Percentiles rank a stretch among this genome's conserved stretches.
These are phyloP conservation scores for Xanthia togata DNA, from an alignment of 2,888 invertebrate genomes.

Conservation along the genomic window DNA sequence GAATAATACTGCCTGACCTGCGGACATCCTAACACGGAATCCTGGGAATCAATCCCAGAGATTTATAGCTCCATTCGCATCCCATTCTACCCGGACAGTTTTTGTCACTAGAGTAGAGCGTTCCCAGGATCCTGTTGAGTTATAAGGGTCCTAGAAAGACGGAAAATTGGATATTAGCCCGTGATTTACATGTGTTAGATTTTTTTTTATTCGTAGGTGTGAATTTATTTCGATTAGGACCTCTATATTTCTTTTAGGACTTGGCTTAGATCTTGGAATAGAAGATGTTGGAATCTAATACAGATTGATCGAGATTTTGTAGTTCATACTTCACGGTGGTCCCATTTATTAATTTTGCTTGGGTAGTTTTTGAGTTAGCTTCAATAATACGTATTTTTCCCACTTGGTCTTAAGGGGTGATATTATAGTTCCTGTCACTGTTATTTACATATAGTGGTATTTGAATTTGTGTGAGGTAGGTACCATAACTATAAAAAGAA, in stretches of 20 bases:
- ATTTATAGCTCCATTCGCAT: conserved; percentile 75
- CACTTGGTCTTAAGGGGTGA: no score
- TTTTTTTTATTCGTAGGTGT: conserved; percentile 63
- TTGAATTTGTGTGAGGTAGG: no score
- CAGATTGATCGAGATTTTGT: not conserved
- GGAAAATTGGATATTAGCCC: conserved; percentile 74
- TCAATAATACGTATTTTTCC: no score
- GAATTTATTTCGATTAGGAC: conserved; percentile 54
- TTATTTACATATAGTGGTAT: no score
- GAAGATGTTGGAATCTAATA: not conserved
- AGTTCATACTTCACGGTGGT: no score
- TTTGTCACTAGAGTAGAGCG: conserved; percentile 71
- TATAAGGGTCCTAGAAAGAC: conserved; percentile 71
- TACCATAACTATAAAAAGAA: no score
- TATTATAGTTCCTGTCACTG: no score
- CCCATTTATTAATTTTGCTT: no score
- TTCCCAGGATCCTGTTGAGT: conserved; percentile 70
- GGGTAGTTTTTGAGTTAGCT: no score
- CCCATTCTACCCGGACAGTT: conserved; percentile 71
- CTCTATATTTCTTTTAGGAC: conserved; percentile 42
- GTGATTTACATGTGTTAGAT: conserved; percentile 72
- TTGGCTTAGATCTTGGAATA: conserved; percentile 11
- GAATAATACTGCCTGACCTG: conserved; percentile 70
- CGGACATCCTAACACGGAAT: conserved; percentile 65
- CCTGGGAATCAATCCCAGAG: conserved; percentile 73